Conservation (phyloP, 2,113 vertebrate genomes). For the Pollachius pollachius region DNA sequence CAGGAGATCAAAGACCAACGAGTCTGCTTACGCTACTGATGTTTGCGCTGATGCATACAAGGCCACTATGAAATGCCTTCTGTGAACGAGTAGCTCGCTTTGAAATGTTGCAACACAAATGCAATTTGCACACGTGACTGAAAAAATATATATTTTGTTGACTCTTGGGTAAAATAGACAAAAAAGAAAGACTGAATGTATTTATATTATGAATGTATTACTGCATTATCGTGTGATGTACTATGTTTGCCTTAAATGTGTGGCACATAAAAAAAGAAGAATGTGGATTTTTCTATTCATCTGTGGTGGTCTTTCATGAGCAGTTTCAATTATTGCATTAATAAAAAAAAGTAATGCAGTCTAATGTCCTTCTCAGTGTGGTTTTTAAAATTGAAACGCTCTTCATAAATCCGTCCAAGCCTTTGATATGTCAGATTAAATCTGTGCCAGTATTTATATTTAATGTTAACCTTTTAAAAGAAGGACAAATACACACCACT, state of each 20-base stretch:
- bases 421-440: neutral
- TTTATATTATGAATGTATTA: constrained; percentile 3
- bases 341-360: neutral
- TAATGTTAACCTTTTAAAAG: constrained; percentile 6
- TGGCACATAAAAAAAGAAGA: constrained; percentile 48
- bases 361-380: neutral
- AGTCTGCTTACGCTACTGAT: neutral
- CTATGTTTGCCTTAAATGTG: constrained; percentile 47
- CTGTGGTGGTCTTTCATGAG: constrained; percentile 27
- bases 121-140: constrained; percentile 5
- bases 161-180: neutral
- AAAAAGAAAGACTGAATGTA: too few species aligned
- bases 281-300: constrained; percentile 2
- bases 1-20: neutral
- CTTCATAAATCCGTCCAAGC: neutral
- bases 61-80: neutral
- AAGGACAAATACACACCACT: constrained; percentile 4
- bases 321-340: neutral
- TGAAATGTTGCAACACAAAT: neutral
- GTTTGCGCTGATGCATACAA: too few species aligned
- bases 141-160: constrained; percentile 31
- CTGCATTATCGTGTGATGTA: constrained; percentile 19
- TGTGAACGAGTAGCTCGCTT: neutral
- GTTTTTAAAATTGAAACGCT: constrained; percentile 23
- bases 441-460: neutral